Evolutionary conservation across 2,888 invertebrate genomes (phyloP), one percentile per base, ranked within the genome.

Genomic region (Leptopilina myrica): DNA sequence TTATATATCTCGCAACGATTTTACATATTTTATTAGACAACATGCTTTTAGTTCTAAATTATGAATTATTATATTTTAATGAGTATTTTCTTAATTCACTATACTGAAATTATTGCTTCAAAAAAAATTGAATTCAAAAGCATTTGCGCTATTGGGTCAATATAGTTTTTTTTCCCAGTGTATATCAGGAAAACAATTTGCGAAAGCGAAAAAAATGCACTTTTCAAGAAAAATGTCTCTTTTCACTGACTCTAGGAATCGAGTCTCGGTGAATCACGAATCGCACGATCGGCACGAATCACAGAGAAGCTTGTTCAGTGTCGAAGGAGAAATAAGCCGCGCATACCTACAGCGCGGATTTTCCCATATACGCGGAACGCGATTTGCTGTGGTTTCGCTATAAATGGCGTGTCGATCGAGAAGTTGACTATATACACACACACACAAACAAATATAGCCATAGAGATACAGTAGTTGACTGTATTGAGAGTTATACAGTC

Each of bases 281-380:
- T 83, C 81, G 81, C 81, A 79, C 62, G 78, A 78, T 59, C 69
- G 78, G 82, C 80, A 83, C 81, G 81, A 82, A 83, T 81, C 78
- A 81, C 81, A 73, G 80, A 79, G 33, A 33, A 33, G 78, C 80
- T 79, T 80, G 80, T 79, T 82, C 79, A 9, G 79, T 76, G 78
- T 73, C 78, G 64, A 64, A 82, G 83, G 80, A 53, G 73, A 76
- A 83, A 82, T 85, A 83, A 83, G 79, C 80, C 83, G 81, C 80
- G 78, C 80, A 84, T 83, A 82, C 81, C 83, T 79, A 76, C 78
- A 81, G 73, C 83, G 79, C 80, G 84, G 84, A 87, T 86, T 87
- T 86, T 86, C 83, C 86, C 87, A 86, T 87, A 87, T 86, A 86
- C 84, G 86, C 78, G 77, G 86, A 85, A 84, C 84, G 79, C 84